Evolutionary conservation across 2,797 vertebrate genomes (phyloP).

Genomic region (Eulemur rubriventer): DNA sequence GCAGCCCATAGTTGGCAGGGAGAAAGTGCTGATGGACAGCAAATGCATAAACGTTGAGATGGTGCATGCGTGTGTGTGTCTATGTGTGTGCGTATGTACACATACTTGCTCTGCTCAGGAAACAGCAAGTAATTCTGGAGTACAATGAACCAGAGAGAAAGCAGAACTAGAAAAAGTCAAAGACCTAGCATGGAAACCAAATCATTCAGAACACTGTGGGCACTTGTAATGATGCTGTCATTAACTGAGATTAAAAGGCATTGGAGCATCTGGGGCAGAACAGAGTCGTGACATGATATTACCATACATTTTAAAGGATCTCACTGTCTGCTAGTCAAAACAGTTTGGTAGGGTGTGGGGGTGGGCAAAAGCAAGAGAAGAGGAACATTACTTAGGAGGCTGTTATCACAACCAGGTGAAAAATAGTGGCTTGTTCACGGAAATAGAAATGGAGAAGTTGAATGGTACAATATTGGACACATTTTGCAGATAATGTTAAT

Average conservation of each 20-base stretch:
- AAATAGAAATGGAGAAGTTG: neutral
- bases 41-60: neutral
- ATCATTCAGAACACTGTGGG: neutral
- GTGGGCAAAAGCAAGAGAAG: neutral
- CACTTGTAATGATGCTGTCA: neutral
- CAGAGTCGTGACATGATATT: neutral
- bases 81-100: no score
- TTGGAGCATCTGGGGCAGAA: neutral
- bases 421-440: neutral
- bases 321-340: neutral
- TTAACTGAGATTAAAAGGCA: neutral
- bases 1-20: rapidly evolving
- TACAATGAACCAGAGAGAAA: neutral
- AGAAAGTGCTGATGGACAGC: neutral
- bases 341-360: neutral
- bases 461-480: neutral
- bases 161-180: neutral
- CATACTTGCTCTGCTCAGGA: neutral
- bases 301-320: neutral
- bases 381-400: neutral
- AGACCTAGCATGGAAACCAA: neutral
- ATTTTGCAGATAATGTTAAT: neutral
- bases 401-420: neutral
- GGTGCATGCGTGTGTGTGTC: rapidly evolving
- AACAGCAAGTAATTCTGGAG: neutral